A percentile compares a stretch with the other conserved stretches of the same genome.
phyloP scores from a whole-genome alignment of 2,888 invertebrate genomes.

The Drosophila imparisetae region DNA sequence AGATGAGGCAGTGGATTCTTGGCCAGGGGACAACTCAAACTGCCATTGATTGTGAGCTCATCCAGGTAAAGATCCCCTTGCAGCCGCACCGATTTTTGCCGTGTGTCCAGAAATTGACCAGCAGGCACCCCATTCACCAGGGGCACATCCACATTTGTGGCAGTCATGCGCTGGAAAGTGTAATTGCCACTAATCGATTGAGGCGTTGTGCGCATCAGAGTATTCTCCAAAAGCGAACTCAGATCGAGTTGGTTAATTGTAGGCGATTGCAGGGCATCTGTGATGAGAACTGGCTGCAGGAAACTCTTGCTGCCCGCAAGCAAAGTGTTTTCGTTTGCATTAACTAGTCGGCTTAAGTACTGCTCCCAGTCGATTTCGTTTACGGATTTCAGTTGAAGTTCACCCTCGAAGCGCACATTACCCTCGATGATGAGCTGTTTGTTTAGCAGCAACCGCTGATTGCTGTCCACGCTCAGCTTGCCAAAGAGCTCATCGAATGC shows the following conservation, averaged over 20 bases:
- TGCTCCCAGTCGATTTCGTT: conserved; percentile 74
- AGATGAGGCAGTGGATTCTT: conserved; percentile 41
- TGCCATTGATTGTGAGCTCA: conserved; percentile 63
- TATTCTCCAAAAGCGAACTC: conserved; percentile 66
- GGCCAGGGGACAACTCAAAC: conserved; percentile 47
- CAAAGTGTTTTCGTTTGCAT: conserved; percentile 51
- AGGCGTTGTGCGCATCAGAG: conserved; percentile 65
- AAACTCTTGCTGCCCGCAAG: conserved; percentile 73
- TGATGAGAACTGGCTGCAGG: conserved; percentile 56
- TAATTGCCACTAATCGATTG: conserved; percentile 77
- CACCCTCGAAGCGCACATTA: conserved; percentile 67
- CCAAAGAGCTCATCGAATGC: conserved; percentile 70
- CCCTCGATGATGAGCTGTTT: conserved; percentile 81
- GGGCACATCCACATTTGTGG: conserved; percentile 71
- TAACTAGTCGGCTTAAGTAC: conserved; percentile 65
- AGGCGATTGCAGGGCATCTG: conserved; percentile 54
- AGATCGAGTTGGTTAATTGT: conserved; percentile 66
- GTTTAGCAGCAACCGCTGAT: conserved; percentile 66
- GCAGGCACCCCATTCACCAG: conserved; percentile 65
- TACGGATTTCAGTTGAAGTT: conserved; percentile 64
- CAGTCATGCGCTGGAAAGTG: conserved; percentile 54
- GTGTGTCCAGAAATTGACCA: conserved; percentile 67
- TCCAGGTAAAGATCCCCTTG: conserved; percentile 65
- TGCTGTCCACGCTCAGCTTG: conserved; percentile 38
- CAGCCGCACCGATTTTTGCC: conserved; percentile 46